Conservation (phyloP, 2,113 vertebrate species). For the Aptenodytes patagonicus region DNA sequence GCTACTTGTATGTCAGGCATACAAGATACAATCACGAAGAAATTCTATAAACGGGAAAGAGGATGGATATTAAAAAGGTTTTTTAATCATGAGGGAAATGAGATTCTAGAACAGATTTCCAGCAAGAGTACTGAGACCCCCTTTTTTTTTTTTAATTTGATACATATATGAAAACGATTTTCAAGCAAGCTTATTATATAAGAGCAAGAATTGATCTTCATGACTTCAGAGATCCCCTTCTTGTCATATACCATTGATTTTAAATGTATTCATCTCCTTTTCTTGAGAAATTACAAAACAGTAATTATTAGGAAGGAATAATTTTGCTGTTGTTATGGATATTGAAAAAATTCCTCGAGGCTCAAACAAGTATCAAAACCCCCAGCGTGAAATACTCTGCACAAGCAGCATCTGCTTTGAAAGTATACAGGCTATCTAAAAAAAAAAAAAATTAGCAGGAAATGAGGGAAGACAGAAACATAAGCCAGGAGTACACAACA, state of each 20-base stretch:
- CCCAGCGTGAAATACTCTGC: not conserved
- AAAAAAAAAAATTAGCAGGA: not conserved
- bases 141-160: not conserved
- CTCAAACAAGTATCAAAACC: not conserved
- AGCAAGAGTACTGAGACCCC: not conserved
- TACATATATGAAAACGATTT: not conserved
- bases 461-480: not conserved
- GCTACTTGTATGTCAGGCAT: not conserved
- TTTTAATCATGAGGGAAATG: not conserved
- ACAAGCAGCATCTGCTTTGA: not conserved
- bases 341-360: not conserved
- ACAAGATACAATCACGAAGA: not conserved
- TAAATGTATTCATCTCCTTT: not conserved
- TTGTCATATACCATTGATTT: not conserved
- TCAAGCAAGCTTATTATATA: not conserved
- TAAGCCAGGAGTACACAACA: not conserved
- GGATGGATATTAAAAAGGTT: not conserved
- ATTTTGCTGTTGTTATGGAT: not conserved
- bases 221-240: not conserved
- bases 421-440: not conserved
- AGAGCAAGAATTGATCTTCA: not conserved
- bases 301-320: not conserved
- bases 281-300: not conserved
- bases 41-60: not conserved
- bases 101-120: not conserved